Conservation (phyloP, 2,113 vertebrate species). For the Cyprinodon tularosa region DNA sequence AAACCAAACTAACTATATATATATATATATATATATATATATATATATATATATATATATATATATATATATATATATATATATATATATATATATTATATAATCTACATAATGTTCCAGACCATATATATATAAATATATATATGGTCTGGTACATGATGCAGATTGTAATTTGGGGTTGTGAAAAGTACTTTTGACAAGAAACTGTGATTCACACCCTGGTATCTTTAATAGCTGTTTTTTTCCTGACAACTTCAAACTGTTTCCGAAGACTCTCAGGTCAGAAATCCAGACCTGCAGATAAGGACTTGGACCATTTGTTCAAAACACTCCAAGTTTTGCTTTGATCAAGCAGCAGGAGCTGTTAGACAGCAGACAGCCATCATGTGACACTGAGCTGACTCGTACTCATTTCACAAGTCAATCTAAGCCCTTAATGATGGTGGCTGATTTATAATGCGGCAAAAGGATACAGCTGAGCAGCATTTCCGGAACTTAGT, state of each 20-base stretch:
- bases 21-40: too few species aligned
- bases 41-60: too few species aligned
- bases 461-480: slow-evolving; percentile 7
- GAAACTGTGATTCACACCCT: not conserved
- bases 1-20: too few species aligned
- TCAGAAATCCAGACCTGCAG: slow-evolving; percentile 15
- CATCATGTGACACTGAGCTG: slow-evolving; percentile 46
- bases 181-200: too few species aligned
- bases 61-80: too few species aligned
- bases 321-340: slow-evolving; percentile 34
- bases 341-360: slow-evolving; percentile 34
- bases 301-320: slow-evolving; percentile 9
- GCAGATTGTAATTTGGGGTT: too few species aligned
- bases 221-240: not conserved
- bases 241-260: not conserved
- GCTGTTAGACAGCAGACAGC: slow-evolving; percentile 33
- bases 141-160: too few species aligned
- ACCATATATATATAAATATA: too few species aligned
- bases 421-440: too few species aligned
- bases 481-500: slow-evolving; percentile 24
- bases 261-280: not conserved
- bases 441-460: not conserved
- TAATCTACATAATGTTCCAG: too few species aligned
- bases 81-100: too few species aligned
- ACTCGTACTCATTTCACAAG: slow-evolving; percentile 16